Conservation (phyloP, 2,888 invertebrate species). For the Hoplodrina blanda region DNA sequence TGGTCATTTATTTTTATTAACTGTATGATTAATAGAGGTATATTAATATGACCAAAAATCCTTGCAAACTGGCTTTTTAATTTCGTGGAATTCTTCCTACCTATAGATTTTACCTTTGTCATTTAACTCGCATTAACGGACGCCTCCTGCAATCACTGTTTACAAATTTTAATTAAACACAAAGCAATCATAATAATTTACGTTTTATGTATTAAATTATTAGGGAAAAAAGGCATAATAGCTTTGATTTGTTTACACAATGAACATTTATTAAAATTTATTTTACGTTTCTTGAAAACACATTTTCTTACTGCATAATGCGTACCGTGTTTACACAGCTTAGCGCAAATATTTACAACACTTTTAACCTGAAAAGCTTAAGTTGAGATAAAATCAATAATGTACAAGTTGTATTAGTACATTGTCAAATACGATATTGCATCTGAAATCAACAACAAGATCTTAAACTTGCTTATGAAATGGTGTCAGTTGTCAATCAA, state of each 20-base stretch:
- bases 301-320: constrained; percentile 14
- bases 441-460: constrained; percentile 4
- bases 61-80: background rate
- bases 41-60: background rate
- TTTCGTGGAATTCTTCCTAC: constrained; percentile 4
- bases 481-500: background rate
- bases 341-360: constrained; percentile 40
- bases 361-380: constrained; percentile 40
- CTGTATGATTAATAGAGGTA: background rate
- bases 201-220: no score
- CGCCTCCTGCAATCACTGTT: constrained; percentile 1
- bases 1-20: constrained; percentile 5
- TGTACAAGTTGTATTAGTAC: background rate
- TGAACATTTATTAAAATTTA: background rate
- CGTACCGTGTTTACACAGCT: constrained; percentile 13
- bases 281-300: constrained; percentile 3
- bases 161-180: constrained; percentile 9
- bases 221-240: background rate
- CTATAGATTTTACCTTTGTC: constrained; percentile 7
- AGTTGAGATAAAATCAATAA: constrained; percentile 25
- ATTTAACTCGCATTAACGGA: constrained; percentile 1
- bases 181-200: constrained; percentile 19
- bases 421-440: background rate
- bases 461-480: background rate
- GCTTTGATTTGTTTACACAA: constrained; percentile 6